Evolutionary conservation across 1,140 invertebrate genomes (phyloP).

Genomic region (Neotoxoptera formosana): DNA sequence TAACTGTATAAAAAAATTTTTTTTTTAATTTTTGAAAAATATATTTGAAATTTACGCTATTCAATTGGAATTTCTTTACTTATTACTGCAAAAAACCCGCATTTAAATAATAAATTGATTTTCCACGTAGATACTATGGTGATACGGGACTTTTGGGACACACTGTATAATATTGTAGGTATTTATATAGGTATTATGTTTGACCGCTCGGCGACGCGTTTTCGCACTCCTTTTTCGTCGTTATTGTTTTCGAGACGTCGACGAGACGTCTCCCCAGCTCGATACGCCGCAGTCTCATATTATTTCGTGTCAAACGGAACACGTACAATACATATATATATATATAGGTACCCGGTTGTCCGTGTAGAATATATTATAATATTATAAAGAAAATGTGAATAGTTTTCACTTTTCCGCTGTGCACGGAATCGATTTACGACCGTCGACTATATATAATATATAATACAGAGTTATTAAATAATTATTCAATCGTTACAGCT

Average conservation of each 20-base stretch:
- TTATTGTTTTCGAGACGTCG: neutral
- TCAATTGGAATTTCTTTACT: no score
- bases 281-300: neutral
- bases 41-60: no score
- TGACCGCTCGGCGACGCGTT: neutral
- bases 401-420: slow-evolving; percentile 1
- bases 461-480: neutral
- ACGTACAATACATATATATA: neutral
- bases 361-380: neutral
- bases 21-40: no score
- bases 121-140: no score
- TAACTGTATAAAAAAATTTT: no score
- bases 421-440: neutral
- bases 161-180: neutral
- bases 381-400: neutral
- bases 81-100: no score
- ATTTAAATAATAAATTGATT: no score
- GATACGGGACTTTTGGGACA: no score
- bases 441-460: no score
- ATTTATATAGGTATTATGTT: neutral
- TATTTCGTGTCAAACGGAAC: neutral
- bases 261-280: neutral
- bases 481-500: neutral
- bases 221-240: neutral
- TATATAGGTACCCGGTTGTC: neutral